Evolutionary conservation across 2,797 vertebrate species (phyloP), one percentile per base, ranked within the genome.

Genomic region (Halcyon badia): DNA sequence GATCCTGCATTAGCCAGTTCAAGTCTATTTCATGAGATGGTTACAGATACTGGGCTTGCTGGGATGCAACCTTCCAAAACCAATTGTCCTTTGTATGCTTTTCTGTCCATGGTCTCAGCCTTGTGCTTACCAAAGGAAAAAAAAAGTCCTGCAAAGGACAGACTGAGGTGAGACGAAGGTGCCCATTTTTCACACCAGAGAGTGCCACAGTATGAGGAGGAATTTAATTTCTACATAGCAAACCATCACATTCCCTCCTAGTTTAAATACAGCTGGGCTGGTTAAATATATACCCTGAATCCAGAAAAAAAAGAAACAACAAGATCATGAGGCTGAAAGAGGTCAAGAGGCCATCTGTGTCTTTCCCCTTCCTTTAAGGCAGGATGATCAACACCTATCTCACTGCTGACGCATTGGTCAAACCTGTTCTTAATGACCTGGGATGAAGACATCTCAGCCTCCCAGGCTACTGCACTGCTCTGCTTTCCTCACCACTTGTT

Each of bases 351-450:
- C 75, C 95, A 91, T 30, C 61, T 62, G 54, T 58, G 54, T 88
- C 65, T 65, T 54, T n/a, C 65, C 91, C 64, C 70, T 64, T 94
- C 54, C 83, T 93, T 89, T 69, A 79, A 94, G 81, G 72, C 60
- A 70, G 88, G 77, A 66, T 76, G 73, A 88, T 87, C 90, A 88
- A 56, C 92, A 72, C 80, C 77, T 79, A 51, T 90, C 86, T 93
- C 77, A 65, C 51, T 81, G 49, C 70, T 76, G 62, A 93, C 54
- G 71, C 73, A 6, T 94, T 24, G 58, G 92, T 93, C 94, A 94
- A 93, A 97, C 95, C 95, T 93, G 95, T 95, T 97, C 66, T 69
- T 65, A 92, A 91, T 62, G 70, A 82, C 70, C 17, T 79, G 77
- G 54, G 76, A 69, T 89, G 89, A 89, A 90, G 83, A 75, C 93